A percentile compares a stretch with the other conserved stretches of the same genome.
phyloP scores from a whole-genome alignment of 2,888 invertebrate species.

The Patella caerulea region DNA sequence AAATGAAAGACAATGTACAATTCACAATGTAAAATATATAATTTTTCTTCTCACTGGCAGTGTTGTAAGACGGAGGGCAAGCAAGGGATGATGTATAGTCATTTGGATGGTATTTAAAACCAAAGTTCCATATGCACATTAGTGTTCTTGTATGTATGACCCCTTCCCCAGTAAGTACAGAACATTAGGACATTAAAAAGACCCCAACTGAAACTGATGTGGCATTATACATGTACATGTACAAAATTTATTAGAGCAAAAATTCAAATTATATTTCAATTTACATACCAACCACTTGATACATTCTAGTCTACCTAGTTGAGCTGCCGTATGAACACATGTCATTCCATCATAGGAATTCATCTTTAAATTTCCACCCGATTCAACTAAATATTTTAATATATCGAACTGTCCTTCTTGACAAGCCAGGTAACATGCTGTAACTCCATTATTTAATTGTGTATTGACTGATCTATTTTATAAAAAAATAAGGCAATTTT shows the following conservation, averaged over 20 bases:
- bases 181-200: too few relatives aligned
- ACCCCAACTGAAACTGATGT: background rate
- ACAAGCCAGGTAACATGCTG: slow-evolving; percentile 89
- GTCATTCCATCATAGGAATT: slow-evolving; percentile 91
- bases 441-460: slow-evolving; percentile 93
- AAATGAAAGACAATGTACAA: too few relatives aligned
- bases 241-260: too few relatives aligned
- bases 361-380: slow-evolving; percentile 86
- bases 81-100: too few relatives aligned
- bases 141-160: too few relatives aligned
- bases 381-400: slow-evolving; percentile 87
- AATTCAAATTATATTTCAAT: background rate
- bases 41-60: too few relatives aligned
- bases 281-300: slow-evolving; percentile 89
- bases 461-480: slow-evolving; percentile 82
- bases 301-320: slow-evolving; percentile 89
- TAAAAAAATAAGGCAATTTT: too few relatives aligned
- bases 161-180: too few relatives aligned
- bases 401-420: slow-evolving; percentile 91
- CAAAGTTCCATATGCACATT: too few relatives aligned
- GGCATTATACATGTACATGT: background rate
- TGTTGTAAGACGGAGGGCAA: too few relatives aligned
- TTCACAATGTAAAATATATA: too few relatives aligned
- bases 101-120: too few relatives aligned
- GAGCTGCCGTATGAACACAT: slow-evolving; percentile 90